Evolutionary conservation across 2,113 vertebrate genomes (phyloP).

Genomic region (Microcebus murinus): DNA sequence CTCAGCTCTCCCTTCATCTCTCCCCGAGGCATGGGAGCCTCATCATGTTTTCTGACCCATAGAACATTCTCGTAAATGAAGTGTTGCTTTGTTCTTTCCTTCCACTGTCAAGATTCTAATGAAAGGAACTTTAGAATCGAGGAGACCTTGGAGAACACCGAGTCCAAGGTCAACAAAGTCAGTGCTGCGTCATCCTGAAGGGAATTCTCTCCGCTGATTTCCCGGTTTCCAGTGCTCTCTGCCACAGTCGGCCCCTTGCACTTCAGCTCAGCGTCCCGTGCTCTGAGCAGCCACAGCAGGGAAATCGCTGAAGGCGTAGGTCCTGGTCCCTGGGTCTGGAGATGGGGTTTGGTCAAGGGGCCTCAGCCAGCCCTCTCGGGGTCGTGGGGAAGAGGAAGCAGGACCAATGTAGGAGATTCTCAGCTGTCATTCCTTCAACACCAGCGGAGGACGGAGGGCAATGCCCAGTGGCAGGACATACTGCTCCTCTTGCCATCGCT

Average conservation of each 20-base stretch:
- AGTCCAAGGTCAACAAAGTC: background rate
- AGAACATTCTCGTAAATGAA: background rate
- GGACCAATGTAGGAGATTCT: background rate
- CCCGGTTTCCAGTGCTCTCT: background rate
- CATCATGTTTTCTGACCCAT: background rate
- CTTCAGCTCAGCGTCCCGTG: background rate
- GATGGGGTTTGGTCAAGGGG: background rate
- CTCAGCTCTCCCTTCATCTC: accelerated
- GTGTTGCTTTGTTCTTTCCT: background rate
- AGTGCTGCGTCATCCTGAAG: background rate
- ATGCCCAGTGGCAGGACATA: background rate
- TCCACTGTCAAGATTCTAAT: background rate
- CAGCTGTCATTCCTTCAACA: background rate
- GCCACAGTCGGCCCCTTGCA: too few relatives aligned
- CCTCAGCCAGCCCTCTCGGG: background rate
- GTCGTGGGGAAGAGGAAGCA: too few relatives aligned
- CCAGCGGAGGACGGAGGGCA: background rate
- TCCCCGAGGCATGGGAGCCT: background rate
- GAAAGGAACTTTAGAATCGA: background rate
- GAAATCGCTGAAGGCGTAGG: background rate
- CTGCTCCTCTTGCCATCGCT: background rate
- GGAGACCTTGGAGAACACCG: background rate
- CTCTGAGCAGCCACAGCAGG: too few relatives aligned
- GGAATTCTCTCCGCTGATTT: too few relatives aligned
- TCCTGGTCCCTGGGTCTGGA: background rate